Base-by-base conservation (phyloP, 1,140 invertebrate species). In the Brachionus koreanus region DNA sequence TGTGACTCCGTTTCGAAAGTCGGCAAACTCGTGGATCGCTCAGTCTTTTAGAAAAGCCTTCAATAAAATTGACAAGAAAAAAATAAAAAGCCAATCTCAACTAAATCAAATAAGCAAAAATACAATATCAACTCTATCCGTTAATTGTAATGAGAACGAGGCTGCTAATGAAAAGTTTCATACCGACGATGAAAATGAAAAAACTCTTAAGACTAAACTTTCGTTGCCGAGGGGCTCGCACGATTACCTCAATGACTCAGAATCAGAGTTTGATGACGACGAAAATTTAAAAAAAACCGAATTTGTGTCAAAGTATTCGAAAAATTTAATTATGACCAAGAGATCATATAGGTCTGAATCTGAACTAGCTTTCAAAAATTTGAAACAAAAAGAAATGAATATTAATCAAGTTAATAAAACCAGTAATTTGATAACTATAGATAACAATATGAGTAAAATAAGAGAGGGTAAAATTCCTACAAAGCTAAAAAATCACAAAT, bases 301-400 rank as follows among this genome's bases (percentile, higher is more conserved):
- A 69, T 69, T 42, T 69, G 16, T 69, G 37, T 35, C 74, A 77
- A 61, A 77, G 46, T 43, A 77, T 77, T 52, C 74, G 19, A 77
- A 77, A 52, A 61, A 52, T 61, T 79, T 65, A 35, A 57, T 79
- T n/a, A 79, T 79, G 49, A 61, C 76, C 35, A 79, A 79, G 35
- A 49, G 76, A 37, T 79, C 76, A 9, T 79, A 61, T 37, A 57
- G 76, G 33, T 79, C 76, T 19, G 76, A 79, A 65, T 79, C 76
- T 19, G 76, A 79, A 6, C 16, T 79, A 23, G 69, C 69, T 74
- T 74, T 74, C 42, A 74, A 74, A 74, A 74, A 74, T 74, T 74
- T 74, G 29, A 74, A 49, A 74, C 69, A 43, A 74, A 46, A 46
- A 74, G 42, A 74, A 23, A 23, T 74, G 69, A 74, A 74, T 74